Evolutionary conservation across 2,888 invertebrate species (phyloP).

Genomic region (Orthosia incerta): DNA sequence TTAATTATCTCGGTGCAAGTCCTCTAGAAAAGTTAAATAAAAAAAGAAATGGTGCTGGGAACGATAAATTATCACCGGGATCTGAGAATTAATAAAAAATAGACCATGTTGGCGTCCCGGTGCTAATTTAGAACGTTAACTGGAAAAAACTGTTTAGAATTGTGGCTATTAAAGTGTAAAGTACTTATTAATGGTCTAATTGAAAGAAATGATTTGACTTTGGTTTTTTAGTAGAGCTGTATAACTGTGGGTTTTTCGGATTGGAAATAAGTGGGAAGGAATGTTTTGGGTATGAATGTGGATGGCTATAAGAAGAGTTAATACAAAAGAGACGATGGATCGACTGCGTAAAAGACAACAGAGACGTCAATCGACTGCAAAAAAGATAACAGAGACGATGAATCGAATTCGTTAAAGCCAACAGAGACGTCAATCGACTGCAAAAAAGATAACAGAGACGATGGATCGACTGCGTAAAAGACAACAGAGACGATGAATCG

Average conservation of each 20-base stretch:
- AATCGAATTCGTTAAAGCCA: too few relatives aligned
- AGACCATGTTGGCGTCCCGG: constrained; percentile 30
- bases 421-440: too few relatives aligned
- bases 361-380: too few relatives aligned
- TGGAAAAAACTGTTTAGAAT: constrained; percentile 22
- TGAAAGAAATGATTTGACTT: background rate
- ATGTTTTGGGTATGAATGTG: too few relatives aligned
- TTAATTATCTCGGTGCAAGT: constrained; percentile 58
- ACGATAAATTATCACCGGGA: constrained; percentile 55
- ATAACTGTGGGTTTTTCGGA: background rate
- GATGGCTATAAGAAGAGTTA: too few relatives aligned
- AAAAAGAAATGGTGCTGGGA: constrained; percentile 34
- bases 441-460: too few relatives aligned
- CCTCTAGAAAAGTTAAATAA: constrained; percentile 36
- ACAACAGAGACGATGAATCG: too few relatives aligned
- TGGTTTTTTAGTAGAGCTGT: background rate
- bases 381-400: too few relatives aligned
- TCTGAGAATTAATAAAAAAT: constrained; percentile 56
- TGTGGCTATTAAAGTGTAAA: constrained; percentile 17
- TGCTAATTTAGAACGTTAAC: constrained; percentile 59
- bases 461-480: too few relatives aligned
- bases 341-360: too few relatives aligned
- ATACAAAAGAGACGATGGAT: too few relatives aligned
- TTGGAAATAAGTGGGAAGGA: background rate
- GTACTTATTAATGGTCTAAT: constrained; percentile 18